Conservation (phyloP, 2,888 invertebrate species). For the Aspidapion aeneum region DNA sequence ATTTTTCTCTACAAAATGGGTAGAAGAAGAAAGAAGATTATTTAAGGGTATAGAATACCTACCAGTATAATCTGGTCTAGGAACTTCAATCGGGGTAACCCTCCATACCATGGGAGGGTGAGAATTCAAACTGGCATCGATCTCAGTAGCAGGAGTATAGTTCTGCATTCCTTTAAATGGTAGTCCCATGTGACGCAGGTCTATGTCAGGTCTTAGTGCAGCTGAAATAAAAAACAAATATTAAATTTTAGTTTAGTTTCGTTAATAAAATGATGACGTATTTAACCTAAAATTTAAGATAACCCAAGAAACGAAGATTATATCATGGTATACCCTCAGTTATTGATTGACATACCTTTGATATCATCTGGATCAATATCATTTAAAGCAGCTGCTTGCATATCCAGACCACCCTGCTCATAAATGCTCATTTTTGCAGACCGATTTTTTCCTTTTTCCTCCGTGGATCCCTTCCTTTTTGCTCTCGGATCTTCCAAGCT, state of each 20-base stretch:
- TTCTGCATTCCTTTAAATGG: conserved; percentile 77
- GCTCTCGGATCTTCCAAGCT: conserved; percentile 16
- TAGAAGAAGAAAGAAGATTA: too few relatives aligned
- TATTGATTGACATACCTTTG: conserved; percentile 26
- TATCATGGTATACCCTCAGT: too few relatives aligned
- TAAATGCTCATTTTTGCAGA: conserved; percentile 55
- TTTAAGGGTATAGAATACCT: too few relatives aligned
- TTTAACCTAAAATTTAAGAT: not conserved
- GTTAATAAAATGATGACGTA: not conserved
- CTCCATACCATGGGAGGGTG: conserved; percentile 73
- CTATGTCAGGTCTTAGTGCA: conserved; percentile 60
- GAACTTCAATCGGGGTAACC: conserved; percentile 58
- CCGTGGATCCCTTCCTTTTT: conserved; percentile 30
- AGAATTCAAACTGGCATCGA: conserved; percentile 76
- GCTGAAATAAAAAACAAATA: conserved; percentile 41
- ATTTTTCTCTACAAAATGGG: too few relatives aligned
- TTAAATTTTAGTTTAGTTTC: not conserved
- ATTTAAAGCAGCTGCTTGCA: conserved; percentile 45
- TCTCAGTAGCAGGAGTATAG: conserved; percentile 81
- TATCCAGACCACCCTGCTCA: conserved; percentile 58
- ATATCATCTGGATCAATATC: conserved; percentile 62
- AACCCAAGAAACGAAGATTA: too few relatives aligned
- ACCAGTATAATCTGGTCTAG: conserved; percentile 66
- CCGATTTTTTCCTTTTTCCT: conserved; percentile 32
- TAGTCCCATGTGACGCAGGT: conserved; percentile 65